phyloP scores from a whole-genome alignment of 2,888 invertebrate species.

The Neocrepidodera transversa region DNA sequence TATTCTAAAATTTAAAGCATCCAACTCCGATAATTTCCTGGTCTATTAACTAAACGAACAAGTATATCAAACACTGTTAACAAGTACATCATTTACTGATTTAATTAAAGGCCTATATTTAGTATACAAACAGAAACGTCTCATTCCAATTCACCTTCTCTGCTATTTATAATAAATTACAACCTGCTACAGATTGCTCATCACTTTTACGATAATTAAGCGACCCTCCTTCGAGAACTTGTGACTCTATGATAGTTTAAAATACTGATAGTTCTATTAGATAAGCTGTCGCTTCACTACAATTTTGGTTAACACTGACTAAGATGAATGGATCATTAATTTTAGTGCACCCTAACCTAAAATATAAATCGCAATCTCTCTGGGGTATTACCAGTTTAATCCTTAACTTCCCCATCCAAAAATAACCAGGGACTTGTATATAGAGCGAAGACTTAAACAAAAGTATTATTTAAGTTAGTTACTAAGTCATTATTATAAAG shows the following conservation, averaged over 20 bases:
- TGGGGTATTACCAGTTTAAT: neutral
- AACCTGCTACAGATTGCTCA: slow-evolving; percentile 4
- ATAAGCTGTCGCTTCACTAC: neutral
- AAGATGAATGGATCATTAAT: slow-evolving; percentile 22
- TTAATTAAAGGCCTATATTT: slow-evolving; percentile 7
- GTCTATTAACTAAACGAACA: neutral
- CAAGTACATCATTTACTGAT: neutral
- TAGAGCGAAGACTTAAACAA: neutral
- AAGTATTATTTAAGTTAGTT: no score
- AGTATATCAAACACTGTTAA: neutral
- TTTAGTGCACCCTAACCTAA: slow-evolving; percentile 19
- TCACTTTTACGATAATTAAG: slow-evolving; percentile 14
- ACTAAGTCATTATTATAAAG: no score
- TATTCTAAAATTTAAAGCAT: neutral
- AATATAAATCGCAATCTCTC: slow-evolving; percentile 9
- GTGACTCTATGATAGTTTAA: slow-evolving; percentile 4
- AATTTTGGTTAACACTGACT: slow-evolving; percentile 10
- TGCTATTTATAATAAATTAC: slow-evolving; percentile 8
- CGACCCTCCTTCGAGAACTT: neutral
- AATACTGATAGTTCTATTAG: slow-evolving; percentile 12
- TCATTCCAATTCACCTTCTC: neutral
- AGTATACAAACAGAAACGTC: neutral
- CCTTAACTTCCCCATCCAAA: neutral
- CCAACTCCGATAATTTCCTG: no score
- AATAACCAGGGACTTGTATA: slow-evolving; percentile 1